Conservation (phyloP, 1,140 invertebrate genomes). For the Steinernema feltiae region DNA sequence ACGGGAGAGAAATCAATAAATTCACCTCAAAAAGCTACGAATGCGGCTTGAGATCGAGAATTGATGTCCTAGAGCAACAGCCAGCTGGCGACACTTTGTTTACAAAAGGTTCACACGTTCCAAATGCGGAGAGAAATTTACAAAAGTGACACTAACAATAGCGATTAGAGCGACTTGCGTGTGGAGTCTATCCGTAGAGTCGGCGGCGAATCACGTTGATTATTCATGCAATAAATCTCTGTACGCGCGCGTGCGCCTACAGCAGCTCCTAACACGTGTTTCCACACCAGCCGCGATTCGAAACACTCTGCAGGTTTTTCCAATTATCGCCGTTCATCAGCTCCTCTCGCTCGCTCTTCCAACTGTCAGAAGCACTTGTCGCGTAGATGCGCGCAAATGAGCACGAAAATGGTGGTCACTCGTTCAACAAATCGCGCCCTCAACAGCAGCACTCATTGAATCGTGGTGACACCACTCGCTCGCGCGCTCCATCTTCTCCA, state of each 20-base stretch:
- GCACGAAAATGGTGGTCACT: no score
- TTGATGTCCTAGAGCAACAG: no score
- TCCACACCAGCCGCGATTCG: background rate
- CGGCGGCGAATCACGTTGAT: background rate
- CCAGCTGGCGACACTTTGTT: background rate
- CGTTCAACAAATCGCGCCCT: no score
- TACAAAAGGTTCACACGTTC: background rate
- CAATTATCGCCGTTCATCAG: conserved; percentile 1
- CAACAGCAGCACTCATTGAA: no score
- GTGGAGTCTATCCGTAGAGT: background rate
- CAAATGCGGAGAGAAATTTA: background rate
- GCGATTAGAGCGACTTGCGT: background rate
- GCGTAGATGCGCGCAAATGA: no score
- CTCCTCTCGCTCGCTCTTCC: background rate
- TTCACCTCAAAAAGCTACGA: no score
- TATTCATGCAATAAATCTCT: conserved; percentile 4
- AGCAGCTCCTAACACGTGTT: background rate
- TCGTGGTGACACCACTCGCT: background rate
- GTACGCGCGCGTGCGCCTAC: background rate
- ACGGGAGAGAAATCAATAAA: no score
- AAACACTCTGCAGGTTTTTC: background rate
- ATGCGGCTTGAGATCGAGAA: no score
- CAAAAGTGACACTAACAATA: background rate
- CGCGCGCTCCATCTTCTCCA: background rate
- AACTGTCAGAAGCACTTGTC: conserved; percentile 7